A percentile compares a stretch with the other conserved stretches of the same genome.
These are phyloP conservation scores for Eretmochelys imbricata DNA, from an alignment of 2,113 vertebrate genomes.

Conservation along the genomic window DNA sequence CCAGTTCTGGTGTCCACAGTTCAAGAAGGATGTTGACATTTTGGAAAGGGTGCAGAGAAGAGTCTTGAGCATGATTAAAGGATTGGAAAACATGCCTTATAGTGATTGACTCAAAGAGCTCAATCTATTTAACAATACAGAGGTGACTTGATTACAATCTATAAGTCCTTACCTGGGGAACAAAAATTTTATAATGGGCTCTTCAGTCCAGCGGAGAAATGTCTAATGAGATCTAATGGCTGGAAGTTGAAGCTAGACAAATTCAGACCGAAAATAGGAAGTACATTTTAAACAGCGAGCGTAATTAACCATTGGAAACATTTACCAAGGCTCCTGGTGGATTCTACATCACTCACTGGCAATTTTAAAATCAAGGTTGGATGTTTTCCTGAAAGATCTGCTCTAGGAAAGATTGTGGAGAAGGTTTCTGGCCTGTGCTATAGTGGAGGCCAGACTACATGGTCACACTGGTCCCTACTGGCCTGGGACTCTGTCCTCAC, in stretches of 20 bases:
- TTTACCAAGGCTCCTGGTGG: background rate
- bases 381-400: background rate
- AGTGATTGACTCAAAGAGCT: background rate
- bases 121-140: no score
- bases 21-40: background rate
- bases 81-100: background rate
- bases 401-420: background rate
- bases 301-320: background rate
- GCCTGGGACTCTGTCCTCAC: background rate
- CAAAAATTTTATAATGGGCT: background rate
- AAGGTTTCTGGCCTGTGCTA: background rate
- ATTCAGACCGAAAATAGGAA: background rate
- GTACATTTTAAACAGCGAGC: background rate
- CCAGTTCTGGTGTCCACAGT: no score
- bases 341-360: background rate
- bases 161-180: background rate
- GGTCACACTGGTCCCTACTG: background rate
- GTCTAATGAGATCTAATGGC: background rate
- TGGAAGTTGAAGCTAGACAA: background rate
- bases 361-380: background rate
- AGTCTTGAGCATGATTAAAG: background rate
- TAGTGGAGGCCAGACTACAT: background rate
- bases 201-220: background rate
- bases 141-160: background rate
- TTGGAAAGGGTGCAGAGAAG: background rate